A percentile compares a stretch with the other conserved stretches of the same genome.
phyloP scores from a whole-genome alignment of 2,888 invertebrate genomes.

The Argynnis bischoffii region DNA sequence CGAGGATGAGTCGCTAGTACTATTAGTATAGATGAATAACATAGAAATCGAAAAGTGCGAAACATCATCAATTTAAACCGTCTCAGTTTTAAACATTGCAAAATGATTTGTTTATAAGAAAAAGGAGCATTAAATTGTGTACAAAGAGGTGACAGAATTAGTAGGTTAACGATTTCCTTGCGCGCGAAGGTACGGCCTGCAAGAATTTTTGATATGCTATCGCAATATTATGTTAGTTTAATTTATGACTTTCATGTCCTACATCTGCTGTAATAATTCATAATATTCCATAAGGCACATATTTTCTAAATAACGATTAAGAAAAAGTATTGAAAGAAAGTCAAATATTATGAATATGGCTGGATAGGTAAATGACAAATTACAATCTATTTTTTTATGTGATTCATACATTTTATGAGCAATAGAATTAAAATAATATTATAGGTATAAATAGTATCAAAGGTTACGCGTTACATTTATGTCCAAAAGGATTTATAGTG shows the following conservation, averaged over 20 bases:
- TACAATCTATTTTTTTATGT: too few relatives aligned
- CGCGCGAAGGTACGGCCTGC: slow-evolving; percentile 56
- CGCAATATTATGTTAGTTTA: slow-evolving; percentile 57
- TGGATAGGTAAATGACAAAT: too few relatives aligned
- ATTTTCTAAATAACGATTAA: slow-evolving; percentile 16
- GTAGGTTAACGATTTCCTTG: slow-evolving; percentile 67
- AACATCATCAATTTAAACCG: too few relatives aligned
- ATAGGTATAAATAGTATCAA: not conserved
- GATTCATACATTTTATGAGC: too few relatives aligned
- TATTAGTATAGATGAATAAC: too few relatives aligned
- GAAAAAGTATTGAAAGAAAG: not conserved
- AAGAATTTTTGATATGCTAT: slow-evolving; percentile 65
- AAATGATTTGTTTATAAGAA: not conserved
- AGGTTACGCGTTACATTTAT: slow-evolving; percentile 21
- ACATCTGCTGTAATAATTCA: slow-evolving; percentile 59
- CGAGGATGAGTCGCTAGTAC: too few relatives aligned
- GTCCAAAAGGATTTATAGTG: slow-evolving; percentile 33
- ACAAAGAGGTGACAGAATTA: slow-evolving; percentile 47
- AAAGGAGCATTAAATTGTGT: slow-evolving; percentile 29
- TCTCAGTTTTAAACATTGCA: too few relatives aligned
- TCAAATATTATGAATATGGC: too few relatives aligned
- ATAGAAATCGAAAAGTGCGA: too few relatives aligned
- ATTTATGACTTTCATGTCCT: slow-evolving; percentile 64
- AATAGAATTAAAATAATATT: not conserved
- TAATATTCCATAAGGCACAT: slow-evolving; percentile 40